Evolutionary conservation across 1,140 invertebrate species (phyloP).

Genomic region (Neodiprion fabricii): DNA sequence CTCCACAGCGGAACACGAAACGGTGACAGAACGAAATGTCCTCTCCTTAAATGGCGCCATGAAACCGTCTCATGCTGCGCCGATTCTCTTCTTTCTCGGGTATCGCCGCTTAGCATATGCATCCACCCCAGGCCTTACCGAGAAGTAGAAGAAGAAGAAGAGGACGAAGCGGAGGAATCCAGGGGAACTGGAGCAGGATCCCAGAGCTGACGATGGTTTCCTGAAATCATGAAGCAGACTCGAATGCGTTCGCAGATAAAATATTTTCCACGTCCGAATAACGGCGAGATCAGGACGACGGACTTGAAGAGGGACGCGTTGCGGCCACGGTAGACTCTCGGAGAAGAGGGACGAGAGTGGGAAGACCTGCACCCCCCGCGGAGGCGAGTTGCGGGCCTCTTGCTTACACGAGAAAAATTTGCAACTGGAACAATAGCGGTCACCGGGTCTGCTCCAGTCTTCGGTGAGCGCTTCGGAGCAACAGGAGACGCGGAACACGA

Average conservation of each 20-base stretch:
- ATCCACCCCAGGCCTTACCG: neutral
- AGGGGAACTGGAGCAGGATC: too few relatives aligned
- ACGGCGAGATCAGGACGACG: neutral
- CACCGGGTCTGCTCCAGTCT: conserved; percentile 31
- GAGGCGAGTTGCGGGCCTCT: conserved; percentile 31
- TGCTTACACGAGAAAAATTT: conserved; percentile 57
- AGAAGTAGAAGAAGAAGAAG: too few relatives aligned
- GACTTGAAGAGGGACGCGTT: neutral
- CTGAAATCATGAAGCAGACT: neutral
- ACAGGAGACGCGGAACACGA: neutral
- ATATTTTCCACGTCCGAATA: neutral
- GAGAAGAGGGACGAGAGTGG: neutral
- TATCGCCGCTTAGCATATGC: conserved; percentile 22
- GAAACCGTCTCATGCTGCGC: conserved; percentile 29
- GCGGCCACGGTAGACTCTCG: neutral
- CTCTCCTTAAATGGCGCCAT: conserved; percentile 54
- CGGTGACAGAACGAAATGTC: conserved; percentile 60
- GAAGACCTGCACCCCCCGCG: conserved; percentile 34
- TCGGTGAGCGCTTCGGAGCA: neutral
- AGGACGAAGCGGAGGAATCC: too few relatives aligned
- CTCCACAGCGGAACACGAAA: conserved; percentile 44
- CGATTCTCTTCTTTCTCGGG: conserved; percentile 9
- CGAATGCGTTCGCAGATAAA: neutral
- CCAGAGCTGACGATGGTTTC: too few relatives aligned
- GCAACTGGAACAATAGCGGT: conserved; percentile 57